phyloP scores from a whole-genome alignment of 2,113 vertebrate genomes.

The Dasypus novemcinctus region DNA sequence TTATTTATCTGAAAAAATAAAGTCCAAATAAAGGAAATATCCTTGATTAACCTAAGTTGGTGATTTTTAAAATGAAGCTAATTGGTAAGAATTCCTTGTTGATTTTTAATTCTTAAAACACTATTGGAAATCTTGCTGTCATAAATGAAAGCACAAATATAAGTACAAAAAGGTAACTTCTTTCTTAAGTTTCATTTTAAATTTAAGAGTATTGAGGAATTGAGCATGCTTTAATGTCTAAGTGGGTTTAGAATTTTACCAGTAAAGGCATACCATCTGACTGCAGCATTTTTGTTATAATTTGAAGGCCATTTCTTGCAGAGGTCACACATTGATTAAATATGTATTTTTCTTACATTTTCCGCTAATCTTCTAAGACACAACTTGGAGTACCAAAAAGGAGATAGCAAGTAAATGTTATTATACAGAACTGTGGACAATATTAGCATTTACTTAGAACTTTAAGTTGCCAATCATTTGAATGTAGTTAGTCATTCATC shows the following conservation, averaged over 20 bases:
- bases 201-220: background rate
- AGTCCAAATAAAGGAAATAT: background rate
- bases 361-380: background rate
- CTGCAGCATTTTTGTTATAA: background rate
- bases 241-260: background rate
- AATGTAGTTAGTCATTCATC: background rate
- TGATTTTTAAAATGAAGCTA: background rate
- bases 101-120: background rate
- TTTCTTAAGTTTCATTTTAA: background rate
- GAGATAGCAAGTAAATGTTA: background rate
- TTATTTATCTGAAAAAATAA: background rate
- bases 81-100: background rate
- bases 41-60: background rate
- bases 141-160: background rate
- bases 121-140: background rate
- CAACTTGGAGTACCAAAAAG: background rate
- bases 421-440: background rate
- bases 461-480: background rate
- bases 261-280: background rate
- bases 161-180: background rate
- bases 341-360: background rate
- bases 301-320: background rate
- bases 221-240: background rate
- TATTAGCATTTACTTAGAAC: background rate
- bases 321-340: background rate